phyloP scores from a whole-genome alignment of 2,888 invertebrate genomes.

The Rhynchonema sp. region DNA sequence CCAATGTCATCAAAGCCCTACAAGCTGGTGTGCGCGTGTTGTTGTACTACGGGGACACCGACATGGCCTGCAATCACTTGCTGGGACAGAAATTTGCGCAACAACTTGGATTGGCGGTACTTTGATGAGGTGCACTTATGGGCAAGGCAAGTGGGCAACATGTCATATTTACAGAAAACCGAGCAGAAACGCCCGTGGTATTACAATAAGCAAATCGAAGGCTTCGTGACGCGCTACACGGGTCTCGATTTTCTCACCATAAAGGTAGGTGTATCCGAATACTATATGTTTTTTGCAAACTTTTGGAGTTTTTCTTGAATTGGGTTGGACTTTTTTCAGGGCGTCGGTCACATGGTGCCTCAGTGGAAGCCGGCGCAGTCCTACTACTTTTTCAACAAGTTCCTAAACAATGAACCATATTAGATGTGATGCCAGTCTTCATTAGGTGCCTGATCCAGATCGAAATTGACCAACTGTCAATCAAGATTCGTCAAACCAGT shows the following conservation, averaged over 20 bases:
- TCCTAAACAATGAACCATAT: conserved; percentile 7
- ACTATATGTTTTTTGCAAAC: too few species aligned
- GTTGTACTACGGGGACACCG: conserved; percentile 3
- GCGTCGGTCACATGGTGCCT: conserved; percentile 12
- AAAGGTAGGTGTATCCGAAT: conserved; percentile 4
- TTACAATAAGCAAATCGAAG: conserved; percentile 7
- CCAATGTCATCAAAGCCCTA: background rate
- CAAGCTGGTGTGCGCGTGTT: background rate
- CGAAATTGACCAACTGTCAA: too few species aligned
- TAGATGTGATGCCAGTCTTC: conserved; percentile 1
- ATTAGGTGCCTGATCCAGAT: too few species aligned
- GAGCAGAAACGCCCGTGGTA: conserved; percentile 3
- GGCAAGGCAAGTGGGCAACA: too few species aligned
- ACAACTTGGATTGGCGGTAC: background rate
- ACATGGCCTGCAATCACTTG: conserved; percentile 16
- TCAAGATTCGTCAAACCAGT: too few species aligned
- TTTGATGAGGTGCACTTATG: too few species aligned
- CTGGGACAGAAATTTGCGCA: conserved; percentile 30
- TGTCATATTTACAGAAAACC: conserved; percentile 1
- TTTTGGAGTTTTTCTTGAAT: background rate
- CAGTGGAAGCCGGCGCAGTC: conserved; percentile 9
- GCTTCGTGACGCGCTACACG: conserved; percentile 5
- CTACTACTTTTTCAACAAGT: conserved; percentile 6
- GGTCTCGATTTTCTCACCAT: conserved; percentile 6
- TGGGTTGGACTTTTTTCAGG: too few species aligned